Base-by-base conservation (phyloP, 2,797 vertebrate species). In the Tauraco hartlaubi region DNA sequence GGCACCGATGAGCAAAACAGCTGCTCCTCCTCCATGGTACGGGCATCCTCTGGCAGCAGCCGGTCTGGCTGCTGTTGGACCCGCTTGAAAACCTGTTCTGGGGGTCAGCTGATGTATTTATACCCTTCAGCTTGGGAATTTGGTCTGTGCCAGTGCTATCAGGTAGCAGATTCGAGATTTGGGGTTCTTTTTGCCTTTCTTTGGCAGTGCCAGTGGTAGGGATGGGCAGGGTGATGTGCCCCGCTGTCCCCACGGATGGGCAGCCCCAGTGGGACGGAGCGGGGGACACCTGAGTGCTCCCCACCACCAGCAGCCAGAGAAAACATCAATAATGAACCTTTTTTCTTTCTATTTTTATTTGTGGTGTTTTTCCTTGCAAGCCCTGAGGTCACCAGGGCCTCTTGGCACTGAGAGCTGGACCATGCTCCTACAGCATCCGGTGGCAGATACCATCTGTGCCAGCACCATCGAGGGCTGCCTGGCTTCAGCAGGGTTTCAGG, bases 401-500 rank as follows among this genome's bases (percentile, higher is more conserved):
- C 29, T 43, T 2, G 19, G 48, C 41, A 4, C 46, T 23, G 13
- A 26, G 58, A 39, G 29, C 26, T 2, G 2, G 41, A 33, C 54
- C 31, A 20, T 59, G 62, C 56, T 43, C 41, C n/a, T n/a, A 10
- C 33, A 69, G n/a, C 37, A 1, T 4, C 48, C 4, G 1, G 66
- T 63, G 49, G 22, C 75, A 7, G 15, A 1, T 2, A 9, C 29
- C 44, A 7, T 33, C 59, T 18, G 46, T 6, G n/a, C 48, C 5
- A 9, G 43, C 43, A 33, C 41, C 1, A 0, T 5, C 1, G 3
- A 33, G 44, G 52, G 29, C 37, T 7, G 20, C 33, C 15, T 26
- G 55, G 49, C 44, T 61, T 22, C 1, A 1, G n/a, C 39, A 25
- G 1, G 2, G 2, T 22, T 8, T 18, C 33, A 31, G 1, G 0